Evolutionary conservation across 2,113 vertebrate species (phyloP).

Genomic region (Anguilla rostrata): DNA sequence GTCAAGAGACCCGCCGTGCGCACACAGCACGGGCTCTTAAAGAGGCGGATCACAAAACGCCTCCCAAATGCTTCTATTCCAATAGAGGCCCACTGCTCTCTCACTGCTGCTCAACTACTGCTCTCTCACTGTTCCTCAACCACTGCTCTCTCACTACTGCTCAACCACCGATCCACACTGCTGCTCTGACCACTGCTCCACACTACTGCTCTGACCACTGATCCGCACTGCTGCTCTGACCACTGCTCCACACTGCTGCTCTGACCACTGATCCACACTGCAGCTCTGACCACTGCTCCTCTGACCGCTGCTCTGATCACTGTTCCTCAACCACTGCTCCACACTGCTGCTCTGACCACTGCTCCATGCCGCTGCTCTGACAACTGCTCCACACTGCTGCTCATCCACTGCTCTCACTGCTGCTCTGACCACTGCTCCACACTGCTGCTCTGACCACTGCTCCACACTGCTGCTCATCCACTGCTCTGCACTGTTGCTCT

Average conservation of each 20-base stretch:
- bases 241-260: no score
- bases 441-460: no score
- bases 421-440: no score
- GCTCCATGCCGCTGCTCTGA: background rate
- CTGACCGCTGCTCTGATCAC: no score
- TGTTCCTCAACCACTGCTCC: background rate
- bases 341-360: background rate
- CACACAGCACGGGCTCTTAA: background rate
- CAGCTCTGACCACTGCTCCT: no score
- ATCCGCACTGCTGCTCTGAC: no score
- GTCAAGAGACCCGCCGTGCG: background rate
- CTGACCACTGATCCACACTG: no score
- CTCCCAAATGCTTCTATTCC: constrained; percentile 6
- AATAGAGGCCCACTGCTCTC: background rate
- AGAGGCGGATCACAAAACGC: constrained; percentile 2
- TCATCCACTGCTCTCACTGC: no score
- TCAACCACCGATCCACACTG: background rate
- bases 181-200: background rate
- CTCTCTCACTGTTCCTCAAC: background rate
- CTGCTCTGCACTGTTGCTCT: background rate
- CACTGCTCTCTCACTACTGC: background rate
- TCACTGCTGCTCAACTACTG: background rate
- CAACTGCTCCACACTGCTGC: background rate
- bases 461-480: background rate
- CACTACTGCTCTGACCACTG: no score